phyloP scores from a whole-genome alignment of 2,888 invertebrate genomes.

The Stenoptilia bipunctidactyla region DNA sequence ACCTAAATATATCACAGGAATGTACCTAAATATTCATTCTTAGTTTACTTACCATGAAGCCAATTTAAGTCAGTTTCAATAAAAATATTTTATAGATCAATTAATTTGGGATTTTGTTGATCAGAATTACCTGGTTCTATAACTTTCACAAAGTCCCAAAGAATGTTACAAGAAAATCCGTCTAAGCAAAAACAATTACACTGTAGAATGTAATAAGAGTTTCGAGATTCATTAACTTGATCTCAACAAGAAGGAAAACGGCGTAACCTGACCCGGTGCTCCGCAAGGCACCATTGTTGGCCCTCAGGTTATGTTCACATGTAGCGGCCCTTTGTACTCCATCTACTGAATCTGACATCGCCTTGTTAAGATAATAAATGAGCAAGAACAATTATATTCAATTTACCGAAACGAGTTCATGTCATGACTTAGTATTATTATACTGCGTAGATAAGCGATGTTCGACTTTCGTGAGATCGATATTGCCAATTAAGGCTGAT shows the following conservation, averaged over 20 bases:
- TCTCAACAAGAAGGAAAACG: conserved; percentile 22
- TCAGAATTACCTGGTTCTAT: too few relatives aligned
- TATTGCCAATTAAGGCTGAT: too few relatives aligned
- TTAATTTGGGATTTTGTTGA: too few relatives aligned
- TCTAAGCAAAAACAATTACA: too few relatives aligned
- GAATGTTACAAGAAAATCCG: too few relatives aligned
- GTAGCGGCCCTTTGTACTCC: conserved; percentile 42
- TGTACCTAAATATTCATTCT: too few relatives aligned
- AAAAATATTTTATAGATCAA: too few relatives aligned
- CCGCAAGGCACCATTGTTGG: conserved; percentile 21
- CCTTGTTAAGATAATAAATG: conserved; percentile 57
- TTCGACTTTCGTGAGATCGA: background rate
- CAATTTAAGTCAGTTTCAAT: too few relatives aligned
- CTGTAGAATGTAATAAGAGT: background rate
- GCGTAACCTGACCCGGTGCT: conserved; percentile 36
- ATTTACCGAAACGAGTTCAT: conserved; percentile 25
- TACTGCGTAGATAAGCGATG: conserved; percentile 2
- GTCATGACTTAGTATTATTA: conserved; percentile 25
- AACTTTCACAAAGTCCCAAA: too few relatives aligned
- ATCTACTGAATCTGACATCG: conserved; percentile 46
- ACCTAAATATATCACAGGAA: too few relatives aligned
- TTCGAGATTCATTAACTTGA: conserved; percentile 26
- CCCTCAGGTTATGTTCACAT: conserved; percentile 41
- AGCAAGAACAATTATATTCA: conserved; percentile 48
- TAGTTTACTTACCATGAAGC: too few relatives aligned